Base-by-base conservation (phyloP, 1,140 invertebrate genomes). In the Drosophila simulans region DNA sequence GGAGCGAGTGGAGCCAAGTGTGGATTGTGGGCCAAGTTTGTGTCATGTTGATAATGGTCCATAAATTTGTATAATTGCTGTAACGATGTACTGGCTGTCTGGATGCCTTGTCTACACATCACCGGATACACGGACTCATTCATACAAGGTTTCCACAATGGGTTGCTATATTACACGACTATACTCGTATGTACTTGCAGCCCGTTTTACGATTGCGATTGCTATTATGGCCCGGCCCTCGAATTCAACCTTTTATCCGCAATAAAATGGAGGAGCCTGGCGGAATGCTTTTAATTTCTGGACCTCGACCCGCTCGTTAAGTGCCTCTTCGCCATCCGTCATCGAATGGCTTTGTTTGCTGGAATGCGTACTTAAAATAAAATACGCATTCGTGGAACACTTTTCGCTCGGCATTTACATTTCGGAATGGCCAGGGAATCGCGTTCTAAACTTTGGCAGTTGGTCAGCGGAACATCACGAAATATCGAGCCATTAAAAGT, bases 231-330 rank as follows among this genome's bases (percentile, higher is more conserved):
- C 45, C 11, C 10, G 60, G 45, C 59, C 64, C 45, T 51, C 35
- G 60, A 66, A 66, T 66, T 65, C 37, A 65, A 68, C 59, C 64
- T 65, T 68, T 68, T 68, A 68, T 68, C 31, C 66, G 31, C 71
- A 74, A 81, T 81, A 81, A 84, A 86, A 69, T 43, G 39, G 63
- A 49, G 59, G 48, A 60, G 54, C 64, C 63, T 66, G 58, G 62
- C 73, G 68, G 70, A 81, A 82, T 77, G 63, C 74, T 52, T 81
- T 80, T 77, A 77, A 85, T 86, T 77, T 74, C 56, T 34, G 57
- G 35, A 43, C 63, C 72, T 55, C 71, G 46, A 53, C 46, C 72
- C 72, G 51, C 70, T 74, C 70, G 70, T 74, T 74, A 74, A 74
- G 71, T 74, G 71, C 43, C 42, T 42, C 45, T 34, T 35, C 45